Evolutionary conservation across 2,888 invertebrate genomes (phyloP), one percentile per base, ranked within the genome.

Genomic region (Drymonia ruficornis): DNA sequence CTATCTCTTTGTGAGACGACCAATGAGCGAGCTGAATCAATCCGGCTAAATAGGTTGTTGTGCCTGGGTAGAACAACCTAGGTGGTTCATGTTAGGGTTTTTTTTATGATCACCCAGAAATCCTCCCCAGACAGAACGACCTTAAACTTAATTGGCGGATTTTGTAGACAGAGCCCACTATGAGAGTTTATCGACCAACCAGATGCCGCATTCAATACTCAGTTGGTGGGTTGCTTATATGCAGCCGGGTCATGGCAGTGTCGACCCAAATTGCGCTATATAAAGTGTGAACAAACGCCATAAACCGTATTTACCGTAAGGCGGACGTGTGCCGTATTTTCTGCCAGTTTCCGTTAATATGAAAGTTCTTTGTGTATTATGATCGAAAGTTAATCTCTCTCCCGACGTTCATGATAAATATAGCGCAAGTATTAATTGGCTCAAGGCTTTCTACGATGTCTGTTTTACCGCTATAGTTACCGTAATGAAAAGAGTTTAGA

Each of bases 191-290:
- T n/a, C n/a, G n/a, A n/a, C n/a, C n/a, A n/a, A n/a, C n/a, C n/a
- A n/a, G n/a, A n/a, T n/a, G n/a, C n/a, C n/a, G n/a, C n/a, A n/a
- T n/a, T n/a, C n/a, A n/a, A n/a, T n/a, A n/a, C n/a, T n/a, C n/a
- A n/a, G n/a, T n/a, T n/a, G n/a, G n/a, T n/a, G n/a, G n/a, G n/a
- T n/a, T n/a, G n/a, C n/a, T n/a, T n/a, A n/a, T n/a, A n/a, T n/a
- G n/a, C n/a, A n/a, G n/a, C n/a, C 45, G 48, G 48, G 55, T 49
- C 50, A 50, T 60, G 56, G 50, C 61, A 53, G 61, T 53, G 64
- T 47, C 58, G 70, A 60, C 69, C 72, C 64, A 53, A 62, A 67
- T 72, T 56, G 52, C 53, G 48, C 29, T 55, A 46, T 63, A 65
- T 70, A 67, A 68, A 64, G 60, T 65, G 56, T 50, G 53, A 50